These are phyloP conservation scores for Oreochromis spilurus DNA, from an alignment of 2,113 vertebrate species.

Conservation along the genomic window DNA sequence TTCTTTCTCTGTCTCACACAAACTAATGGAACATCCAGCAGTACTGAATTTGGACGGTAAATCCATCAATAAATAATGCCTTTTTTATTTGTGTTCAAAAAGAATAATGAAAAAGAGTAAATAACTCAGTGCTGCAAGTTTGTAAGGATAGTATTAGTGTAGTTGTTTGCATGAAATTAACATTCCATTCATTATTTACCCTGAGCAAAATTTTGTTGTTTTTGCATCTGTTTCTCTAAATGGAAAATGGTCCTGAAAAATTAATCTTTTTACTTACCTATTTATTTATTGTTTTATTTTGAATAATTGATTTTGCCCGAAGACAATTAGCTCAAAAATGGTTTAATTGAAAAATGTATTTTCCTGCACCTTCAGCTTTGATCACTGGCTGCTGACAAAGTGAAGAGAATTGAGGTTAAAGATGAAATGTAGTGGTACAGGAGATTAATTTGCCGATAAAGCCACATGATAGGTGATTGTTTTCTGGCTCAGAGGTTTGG, in stretches of 20 bases:
- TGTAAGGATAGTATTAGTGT: neutral
- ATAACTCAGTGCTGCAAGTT: neutral
- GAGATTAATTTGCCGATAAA: slow-evolving; percentile 50
- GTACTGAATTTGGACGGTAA: neutral
- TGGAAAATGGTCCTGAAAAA: neutral
- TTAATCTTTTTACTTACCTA: neutral
- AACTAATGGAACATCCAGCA: neutral
- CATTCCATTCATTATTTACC: neutral
- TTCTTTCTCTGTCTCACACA: neutral
- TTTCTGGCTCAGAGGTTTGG: slow-evolving; percentile 46
- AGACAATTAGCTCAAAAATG: neutral
- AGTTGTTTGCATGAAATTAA: neutral
- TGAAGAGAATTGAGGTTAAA: neutral
- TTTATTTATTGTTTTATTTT: neutral
- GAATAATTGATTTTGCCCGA: neutral
- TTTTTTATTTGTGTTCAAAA: neutral
- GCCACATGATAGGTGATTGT: slow-evolving; percentile 38
- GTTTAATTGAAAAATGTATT: neutral
- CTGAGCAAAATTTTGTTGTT: neutral
- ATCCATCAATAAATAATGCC: neutral
- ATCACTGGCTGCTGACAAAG: neutral
- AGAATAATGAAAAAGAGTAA: neutral
- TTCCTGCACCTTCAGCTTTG: neutral
- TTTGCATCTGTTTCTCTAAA: neutral
- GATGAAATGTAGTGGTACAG: slow-evolving; percentile 16